These are phyloP conservation scores for Drosophila stalkeri DNA, from an alignment of 2,888 invertebrate species.

Conservation along the genomic window DNA sequence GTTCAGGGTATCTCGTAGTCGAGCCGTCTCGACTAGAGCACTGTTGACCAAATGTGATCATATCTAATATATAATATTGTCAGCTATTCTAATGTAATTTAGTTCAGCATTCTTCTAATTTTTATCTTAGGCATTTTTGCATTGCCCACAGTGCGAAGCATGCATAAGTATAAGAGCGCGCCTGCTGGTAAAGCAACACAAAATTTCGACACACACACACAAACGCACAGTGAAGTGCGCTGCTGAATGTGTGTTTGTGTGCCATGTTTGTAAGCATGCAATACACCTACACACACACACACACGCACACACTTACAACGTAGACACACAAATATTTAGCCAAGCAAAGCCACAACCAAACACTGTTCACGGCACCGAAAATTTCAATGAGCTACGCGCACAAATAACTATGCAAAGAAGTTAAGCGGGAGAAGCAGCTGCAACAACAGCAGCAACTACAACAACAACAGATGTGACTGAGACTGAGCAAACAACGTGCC, in stretches of 20 bases:
- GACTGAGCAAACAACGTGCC: constrained; percentile 51
- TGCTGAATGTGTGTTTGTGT: constrained; percentile 3
- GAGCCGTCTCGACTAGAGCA: too few species aligned
- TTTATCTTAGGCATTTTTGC: not conserved
- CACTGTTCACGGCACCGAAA: constrained; percentile 45
- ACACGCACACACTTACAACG: not conserved
- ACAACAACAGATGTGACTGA: constrained; percentile 28
- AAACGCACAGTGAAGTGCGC: constrained; percentile 3
- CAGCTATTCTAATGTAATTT: not conserved
- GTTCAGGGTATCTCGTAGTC: too few species aligned
- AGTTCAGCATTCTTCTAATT: not conserved
- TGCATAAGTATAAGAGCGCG: constrained; percentile 8
- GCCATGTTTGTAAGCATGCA: constrained; percentile 23
- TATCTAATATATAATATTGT: not conserved
- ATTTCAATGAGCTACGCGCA: constrained; percentile 60
- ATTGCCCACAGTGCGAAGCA: constrained; percentile 10
- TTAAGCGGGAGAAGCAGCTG: constrained; percentile 40
- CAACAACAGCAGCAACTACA: constrained; percentile 14
- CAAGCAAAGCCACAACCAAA: constrained; percentile 33
- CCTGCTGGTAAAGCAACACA: constrained; percentile 29
- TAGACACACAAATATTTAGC: constrained; percentile 7
- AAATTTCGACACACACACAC: constrained; percentile 21
- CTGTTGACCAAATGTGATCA: too few species aligned
- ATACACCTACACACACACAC: constrained; percentile 8
- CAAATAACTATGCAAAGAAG: constrained; percentile 61